Evolutionary conservation across 92 coral and sea anemone genomes (phyloP).

Genomic region (Umimayanthus kanabou): DNA sequence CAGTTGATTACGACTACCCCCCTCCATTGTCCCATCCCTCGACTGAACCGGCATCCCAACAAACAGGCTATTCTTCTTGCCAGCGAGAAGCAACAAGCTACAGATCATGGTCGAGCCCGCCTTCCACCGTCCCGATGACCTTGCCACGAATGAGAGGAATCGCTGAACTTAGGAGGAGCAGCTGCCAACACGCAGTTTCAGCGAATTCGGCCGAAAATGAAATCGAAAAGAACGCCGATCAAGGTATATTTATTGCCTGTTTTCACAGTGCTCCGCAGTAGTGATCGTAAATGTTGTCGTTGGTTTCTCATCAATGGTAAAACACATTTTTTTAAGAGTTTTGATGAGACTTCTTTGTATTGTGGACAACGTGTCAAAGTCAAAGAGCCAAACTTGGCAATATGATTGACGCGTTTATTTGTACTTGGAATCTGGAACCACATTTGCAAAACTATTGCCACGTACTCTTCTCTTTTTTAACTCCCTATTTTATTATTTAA

Average conservation of each 20-base stretch:
- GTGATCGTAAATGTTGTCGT: background rate
- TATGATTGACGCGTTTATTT: background rate
- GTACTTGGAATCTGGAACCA: background rate
- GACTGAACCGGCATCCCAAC: background rate
- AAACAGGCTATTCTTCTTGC: conserved; percentile 29
- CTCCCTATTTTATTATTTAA: background rate
- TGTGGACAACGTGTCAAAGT: background rate
- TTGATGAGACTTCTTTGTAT: too few relatives aligned
- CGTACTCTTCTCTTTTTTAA: background rate
- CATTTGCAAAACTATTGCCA: background rate
- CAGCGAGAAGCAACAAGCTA: conserved; percentile 16
- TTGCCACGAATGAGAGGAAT: conserved; percentile 36
- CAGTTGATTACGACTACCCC: conserved; percentile 46
- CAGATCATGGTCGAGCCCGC: conserved; percentile 22
- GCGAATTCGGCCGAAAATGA: conserved; percentile 6
- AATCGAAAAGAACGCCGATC: conserved; percentile 1
- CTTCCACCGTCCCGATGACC: conserved; percentile 16
- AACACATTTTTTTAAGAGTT: too few relatives aligned
- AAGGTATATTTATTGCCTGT: conserved; percentile 5
- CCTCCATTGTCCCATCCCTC: conserved; percentile 70
- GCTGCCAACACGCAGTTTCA: conserved; percentile 28
- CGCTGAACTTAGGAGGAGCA: conserved; percentile 26
- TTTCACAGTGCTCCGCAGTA: background rate
- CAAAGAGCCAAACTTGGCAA: too few relatives aligned
- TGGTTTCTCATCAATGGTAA: too few relatives aligned